Conservation (phyloP, 2,797 vertebrate species). For the Martes flavigula region DNA sequence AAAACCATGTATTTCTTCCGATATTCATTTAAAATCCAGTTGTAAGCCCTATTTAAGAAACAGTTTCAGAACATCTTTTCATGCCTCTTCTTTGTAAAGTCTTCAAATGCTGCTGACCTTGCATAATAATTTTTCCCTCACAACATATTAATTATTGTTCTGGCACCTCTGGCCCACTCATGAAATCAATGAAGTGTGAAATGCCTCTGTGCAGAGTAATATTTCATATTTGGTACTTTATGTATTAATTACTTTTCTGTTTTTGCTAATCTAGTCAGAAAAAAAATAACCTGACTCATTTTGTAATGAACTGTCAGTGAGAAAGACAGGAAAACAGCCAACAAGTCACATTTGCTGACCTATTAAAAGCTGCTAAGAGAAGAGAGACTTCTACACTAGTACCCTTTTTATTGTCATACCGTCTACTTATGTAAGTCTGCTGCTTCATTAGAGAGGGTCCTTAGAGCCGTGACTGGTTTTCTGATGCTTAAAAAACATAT, state of each 20-base stretch:
- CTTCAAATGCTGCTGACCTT: slow-evolving; percentile 67
- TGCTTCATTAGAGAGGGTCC: not conserved
- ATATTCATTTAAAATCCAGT: not conserved
- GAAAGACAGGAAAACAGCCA: not conserved
- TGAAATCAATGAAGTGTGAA: slow-evolving; percentile 77
- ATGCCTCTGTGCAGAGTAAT: slow-evolving; percentile 66
- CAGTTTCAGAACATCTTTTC: slow-evolving; percentile 28
- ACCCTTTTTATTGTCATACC: not conserved
- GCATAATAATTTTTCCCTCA: slow-evolving; percentile 69
- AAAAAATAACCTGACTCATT: not conserved
- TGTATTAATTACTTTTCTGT: slow-evolving; percentile 74
- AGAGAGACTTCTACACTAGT: not conserved
- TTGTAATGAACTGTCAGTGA: not conserved
- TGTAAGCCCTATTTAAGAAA: not conserved
- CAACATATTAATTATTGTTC: slow-evolving; percentile 77
- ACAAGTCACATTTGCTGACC: not conserved
- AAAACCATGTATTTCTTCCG: slow-evolving; percentile 1
- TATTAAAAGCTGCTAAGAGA: not conserved
- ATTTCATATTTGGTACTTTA: slow-evolving; percentile 75
- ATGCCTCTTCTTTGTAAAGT: not conserved
- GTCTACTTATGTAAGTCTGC: not conserved
- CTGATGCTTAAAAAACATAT: not conserved
- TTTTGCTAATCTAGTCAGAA: slow-evolving; percentile 63
- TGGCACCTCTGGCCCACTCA: slow-evolving; percentile 67
- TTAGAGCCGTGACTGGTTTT: not conserved